These are phyloP conservation scores for Anastrepha ludens DNA, from an alignment of 1,140 invertebrate genomes.

Conservation along the genomic window DNA sequence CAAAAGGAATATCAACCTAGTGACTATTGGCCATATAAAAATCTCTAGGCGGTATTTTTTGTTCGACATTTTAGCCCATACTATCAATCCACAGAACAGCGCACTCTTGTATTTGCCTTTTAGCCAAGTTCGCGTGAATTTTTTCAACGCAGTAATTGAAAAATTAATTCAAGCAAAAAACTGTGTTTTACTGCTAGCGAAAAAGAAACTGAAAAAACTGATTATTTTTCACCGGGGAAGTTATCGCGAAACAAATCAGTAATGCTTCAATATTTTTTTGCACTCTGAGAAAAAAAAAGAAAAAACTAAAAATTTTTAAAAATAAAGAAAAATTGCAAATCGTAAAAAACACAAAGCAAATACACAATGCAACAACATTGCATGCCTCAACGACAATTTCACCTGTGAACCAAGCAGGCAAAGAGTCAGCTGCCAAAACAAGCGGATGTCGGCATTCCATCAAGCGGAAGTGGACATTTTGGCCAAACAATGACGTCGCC, in stretches of 20 bases:
- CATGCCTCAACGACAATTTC: constrained; percentile 31
- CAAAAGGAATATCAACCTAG: too few relatives aligned
- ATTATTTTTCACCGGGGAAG: background rate
- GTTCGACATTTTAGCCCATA: too few relatives aligned
- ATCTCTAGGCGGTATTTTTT: too few relatives aligned
- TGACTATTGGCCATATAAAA: too few relatives aligned
- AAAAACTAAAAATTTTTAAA: background rate
- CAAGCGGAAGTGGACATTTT: constrained; percentile 51
- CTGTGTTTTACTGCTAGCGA: background rate
- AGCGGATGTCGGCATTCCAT: constrained; percentile 39
- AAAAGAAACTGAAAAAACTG: background rate
- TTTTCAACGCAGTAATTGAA: background rate
- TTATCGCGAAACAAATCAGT: constrained; percentile 41
- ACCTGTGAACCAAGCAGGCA: constrained; percentile 21
- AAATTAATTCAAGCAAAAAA: background rate
- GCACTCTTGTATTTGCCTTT: background rate
- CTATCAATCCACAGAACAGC: too few relatives aligned
- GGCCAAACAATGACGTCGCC: constrained; percentile 35
- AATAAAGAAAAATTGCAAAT: background rate
- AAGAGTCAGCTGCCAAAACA: constrained; percentile 49
- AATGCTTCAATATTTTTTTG: background rate
- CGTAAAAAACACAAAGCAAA: background rate
- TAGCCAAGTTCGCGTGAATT: background rate
- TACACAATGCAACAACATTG: background rate
- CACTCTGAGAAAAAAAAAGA: background rate